Conservation (phyloP, 2,888 invertebrate genomes). For the Chesias legatella region DNA sequence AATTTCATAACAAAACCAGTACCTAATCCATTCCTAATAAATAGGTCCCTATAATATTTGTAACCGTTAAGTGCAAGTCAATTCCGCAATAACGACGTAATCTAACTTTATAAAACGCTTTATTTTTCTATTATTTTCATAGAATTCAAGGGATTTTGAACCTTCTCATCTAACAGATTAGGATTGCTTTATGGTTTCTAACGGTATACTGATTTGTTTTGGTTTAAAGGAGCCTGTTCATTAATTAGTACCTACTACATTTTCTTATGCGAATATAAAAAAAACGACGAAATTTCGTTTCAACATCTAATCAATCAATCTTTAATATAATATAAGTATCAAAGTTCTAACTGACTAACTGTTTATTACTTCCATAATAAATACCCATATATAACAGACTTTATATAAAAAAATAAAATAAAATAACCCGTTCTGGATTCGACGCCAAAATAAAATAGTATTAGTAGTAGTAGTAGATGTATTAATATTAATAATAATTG, state of each 20-base stretch:
- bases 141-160: neutral
- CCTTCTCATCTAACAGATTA: conserved; percentile 2
- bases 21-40: neutral
- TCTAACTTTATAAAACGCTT: conserved; percentile 10
- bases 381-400: no score
- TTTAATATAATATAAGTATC: no score
- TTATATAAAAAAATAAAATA: no score
- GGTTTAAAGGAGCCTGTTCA: conserved; percentile 7
- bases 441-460: no score
- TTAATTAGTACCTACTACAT: neutral
- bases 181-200: neutral
- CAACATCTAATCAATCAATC: no score
- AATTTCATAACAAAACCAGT: neutral
- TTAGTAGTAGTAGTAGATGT: no score
- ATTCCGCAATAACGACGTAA: conserved; percentile 10
- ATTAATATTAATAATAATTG: no score
- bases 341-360: no score
- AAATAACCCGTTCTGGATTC: no score
- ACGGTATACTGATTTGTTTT: conserved; percentile 1
- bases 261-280: no score
- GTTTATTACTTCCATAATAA: no score
- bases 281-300: no score
- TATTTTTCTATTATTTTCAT: conserved; percentile 1
- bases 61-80: conserved; percentile 7
- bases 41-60: conserved; percentile 14